These are phyloP conservation scores for Spialia ferax DNA, from an alignment of 2,888 invertebrate genomes.

Conservation along the genomic window DNA sequence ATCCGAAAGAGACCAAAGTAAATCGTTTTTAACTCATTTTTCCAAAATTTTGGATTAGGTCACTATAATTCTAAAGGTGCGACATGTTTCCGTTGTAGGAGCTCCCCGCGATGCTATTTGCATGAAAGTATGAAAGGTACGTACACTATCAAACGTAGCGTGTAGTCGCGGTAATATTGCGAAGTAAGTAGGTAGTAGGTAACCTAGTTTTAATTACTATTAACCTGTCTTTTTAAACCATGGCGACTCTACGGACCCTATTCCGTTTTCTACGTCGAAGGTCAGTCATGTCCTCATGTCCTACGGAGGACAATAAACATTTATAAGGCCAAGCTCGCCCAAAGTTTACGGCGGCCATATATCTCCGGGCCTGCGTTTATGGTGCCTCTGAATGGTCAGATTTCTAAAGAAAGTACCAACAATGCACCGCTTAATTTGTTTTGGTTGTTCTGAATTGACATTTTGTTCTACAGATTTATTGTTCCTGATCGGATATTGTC, in stretches of 20 bases:
- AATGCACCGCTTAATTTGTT: conserved; percentile 76
- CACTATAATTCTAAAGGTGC: too few species aligned
- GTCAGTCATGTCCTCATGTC: conserved; percentile 12
- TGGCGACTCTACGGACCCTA: neutral
- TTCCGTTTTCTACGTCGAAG: neutral
- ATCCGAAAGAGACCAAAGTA: too few species aligned
- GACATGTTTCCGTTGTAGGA: too few species aligned
- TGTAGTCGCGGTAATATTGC: too few species aligned
- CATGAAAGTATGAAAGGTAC: too few species aligned
- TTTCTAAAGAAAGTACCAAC: conserved; percentile 55
- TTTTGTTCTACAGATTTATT: conserved; percentile 70
- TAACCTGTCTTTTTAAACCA: too few species aligned
- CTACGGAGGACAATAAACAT: conserved; percentile 48
- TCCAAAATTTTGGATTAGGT: too few species aligned
- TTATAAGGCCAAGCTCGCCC: conserved; percentile 50
- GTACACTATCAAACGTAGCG: too few species aligned
- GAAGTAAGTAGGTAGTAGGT: too few species aligned
- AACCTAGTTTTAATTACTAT: too few species aligned
- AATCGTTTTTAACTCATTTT: too few species aligned
- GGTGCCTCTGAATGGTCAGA: conserved; percentile 76
- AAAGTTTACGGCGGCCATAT: conserved; percentile 74
- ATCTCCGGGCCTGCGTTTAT: conserved; percentile 62
- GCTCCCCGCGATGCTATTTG: too few species aligned
- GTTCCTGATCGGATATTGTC: conserved; percentile 60
- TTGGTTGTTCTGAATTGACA: conserved; percentile 75